These are phyloP conservation scores for Tetragnatha versicolor DNA, from an alignment of 1,140 invertebrate species.

Conservation along the genomic window DNA sequence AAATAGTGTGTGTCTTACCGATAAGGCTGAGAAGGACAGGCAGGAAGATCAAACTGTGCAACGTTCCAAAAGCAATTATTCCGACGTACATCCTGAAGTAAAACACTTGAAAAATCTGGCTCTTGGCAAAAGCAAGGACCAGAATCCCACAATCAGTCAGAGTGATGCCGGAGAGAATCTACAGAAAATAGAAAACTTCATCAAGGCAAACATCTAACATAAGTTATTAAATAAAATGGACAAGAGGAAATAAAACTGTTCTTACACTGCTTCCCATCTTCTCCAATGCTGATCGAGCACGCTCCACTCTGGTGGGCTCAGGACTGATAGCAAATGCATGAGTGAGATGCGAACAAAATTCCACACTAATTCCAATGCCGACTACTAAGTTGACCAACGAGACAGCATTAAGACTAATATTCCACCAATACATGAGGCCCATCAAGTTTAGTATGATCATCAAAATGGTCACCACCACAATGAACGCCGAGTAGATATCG, in stretches of 20 bases:
- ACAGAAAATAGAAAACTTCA: not conserved
- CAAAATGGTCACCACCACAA: conserved; percentile 67
- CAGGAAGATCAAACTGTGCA: conserved; percentile 70
- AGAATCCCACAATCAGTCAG: conserved; percentile 70
- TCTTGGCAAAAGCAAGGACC: conserved; percentile 70
- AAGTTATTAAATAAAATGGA: not conserved
- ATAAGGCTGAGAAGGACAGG: conserved; percentile 69
- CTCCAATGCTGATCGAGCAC: conserved; percentile 67
- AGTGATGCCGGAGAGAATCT: conserved; percentile 71
- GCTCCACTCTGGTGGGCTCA: conserved; percentile 62
- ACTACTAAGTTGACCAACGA: conserved; percentile 72
- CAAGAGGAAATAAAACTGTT: conserved; percentile 31
- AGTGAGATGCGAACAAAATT: conserved; percentile 70
- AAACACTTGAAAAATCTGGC: conserved; percentile 70
- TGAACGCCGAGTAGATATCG: conserved; percentile 67
- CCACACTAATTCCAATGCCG: conserved; percentile 70
- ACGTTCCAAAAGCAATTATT: conserved; percentile 70
- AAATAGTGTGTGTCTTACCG: conserved; percentile 61
- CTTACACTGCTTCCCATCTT: conserved; percentile 70
- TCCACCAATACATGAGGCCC: conserved; percentile 70
- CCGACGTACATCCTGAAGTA: conserved; percentile 72
- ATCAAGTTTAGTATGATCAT: conserved; percentile 68
- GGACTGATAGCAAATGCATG: conserved; percentile 67
- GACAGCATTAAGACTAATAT: conserved; percentile 69
- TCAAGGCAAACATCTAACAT: not conserved